phyloP scores from a whole-genome alignment of 2,888 invertebrate genomes.

The Serripes groenlandicus region DNA sequence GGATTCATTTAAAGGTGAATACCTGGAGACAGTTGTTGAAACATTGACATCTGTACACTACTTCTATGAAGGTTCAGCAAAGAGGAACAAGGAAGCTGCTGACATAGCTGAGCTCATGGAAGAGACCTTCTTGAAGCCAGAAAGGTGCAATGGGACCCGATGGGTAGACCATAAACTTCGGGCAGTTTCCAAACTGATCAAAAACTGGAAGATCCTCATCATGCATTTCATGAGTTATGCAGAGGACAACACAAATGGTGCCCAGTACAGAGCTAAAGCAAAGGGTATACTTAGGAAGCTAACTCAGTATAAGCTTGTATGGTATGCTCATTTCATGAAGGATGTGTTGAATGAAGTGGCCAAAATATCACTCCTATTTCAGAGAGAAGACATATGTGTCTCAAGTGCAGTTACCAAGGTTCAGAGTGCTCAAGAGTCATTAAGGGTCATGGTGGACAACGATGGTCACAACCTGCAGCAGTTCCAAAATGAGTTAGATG shows the following conservation, averaged over 20 bases:
- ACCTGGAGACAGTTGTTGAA: conserved; percentile 47
- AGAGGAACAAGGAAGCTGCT: conserved; percentile 49
- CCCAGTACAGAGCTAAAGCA: conserved; percentile 50
- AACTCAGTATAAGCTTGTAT: conserved; percentile 29
- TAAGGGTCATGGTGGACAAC: conserved; percentile 26
- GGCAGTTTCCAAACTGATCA: conserved; percentile 39
- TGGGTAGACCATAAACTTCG: conserved; percentile 3
- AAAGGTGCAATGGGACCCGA: neutral
- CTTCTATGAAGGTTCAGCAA: conserved; percentile 58
- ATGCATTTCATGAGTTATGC: conserved; percentile 33
- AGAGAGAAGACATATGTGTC: conserved; percentile 49
- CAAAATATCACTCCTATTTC: no score
- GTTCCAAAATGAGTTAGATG: conserved; percentile 20
- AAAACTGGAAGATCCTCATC: conserved; percentile 39
- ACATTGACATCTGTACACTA: no score
- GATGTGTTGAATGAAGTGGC: conserved; percentile 43
- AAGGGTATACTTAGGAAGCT: conserved; percentile 42
- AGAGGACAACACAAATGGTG: conserved; percentile 2
- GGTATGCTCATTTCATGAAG: conserved; percentile 44
- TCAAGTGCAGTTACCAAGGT: conserved; percentile 57
- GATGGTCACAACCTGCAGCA: conserved; percentile 16
- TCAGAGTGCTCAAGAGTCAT: conserved; percentile 29
- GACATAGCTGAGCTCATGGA: neutral
- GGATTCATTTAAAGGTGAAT: conserved; percentile 43
- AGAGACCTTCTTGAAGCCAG: neutral